Conservation (phyloP, 2,797 vertebrate species). For the Centropyge bicolor region DNA sequence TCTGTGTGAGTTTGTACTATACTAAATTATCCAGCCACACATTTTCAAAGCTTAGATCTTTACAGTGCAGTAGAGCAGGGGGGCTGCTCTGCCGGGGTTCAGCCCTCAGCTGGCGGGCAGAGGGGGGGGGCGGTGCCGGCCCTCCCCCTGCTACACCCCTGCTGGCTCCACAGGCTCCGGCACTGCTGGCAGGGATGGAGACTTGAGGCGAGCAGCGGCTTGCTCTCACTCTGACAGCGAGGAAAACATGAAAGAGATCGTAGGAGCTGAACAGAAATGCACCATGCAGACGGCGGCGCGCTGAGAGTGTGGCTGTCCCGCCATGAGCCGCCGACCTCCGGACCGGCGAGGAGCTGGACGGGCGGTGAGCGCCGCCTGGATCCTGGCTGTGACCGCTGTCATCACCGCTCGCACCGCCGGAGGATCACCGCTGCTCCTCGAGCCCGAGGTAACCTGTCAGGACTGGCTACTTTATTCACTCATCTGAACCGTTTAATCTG, state of each 20-base stretch:
- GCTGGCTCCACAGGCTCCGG: background rate
- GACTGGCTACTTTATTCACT: too few relatives aligned
- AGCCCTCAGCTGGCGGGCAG: background rate
- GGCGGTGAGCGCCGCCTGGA: conserved; percentile 46
- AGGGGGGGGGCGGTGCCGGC: conserved; percentile 55
- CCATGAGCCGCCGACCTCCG: conserved; percentile 50
- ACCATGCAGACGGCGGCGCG: background rate
- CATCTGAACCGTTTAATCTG: too few relatives aligned
- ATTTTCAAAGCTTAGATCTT: too few relatives aligned
- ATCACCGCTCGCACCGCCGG: conserved; percentile 5
- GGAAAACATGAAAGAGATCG: conserved; percentile 10
- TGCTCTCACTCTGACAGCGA: conserved; percentile 20
- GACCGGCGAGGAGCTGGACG: background rate
- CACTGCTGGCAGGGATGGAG: conserved; percentile 57
- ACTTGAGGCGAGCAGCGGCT: conserved; percentile 43
- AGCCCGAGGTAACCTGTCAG: conserved; percentile 64
- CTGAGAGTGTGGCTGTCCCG: conserved; percentile 12
- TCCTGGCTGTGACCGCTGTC: conserved; percentile 52
- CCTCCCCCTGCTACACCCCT: background rate
- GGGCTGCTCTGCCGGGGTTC: conserved; percentile 5
- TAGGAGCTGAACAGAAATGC: conserved; percentile 15
- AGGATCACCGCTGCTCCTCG: conserved; percentile 51
- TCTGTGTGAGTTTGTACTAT: conserved; percentile 13
- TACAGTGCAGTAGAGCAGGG: background rate
- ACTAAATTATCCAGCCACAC: background rate